Conservation (phyloP, 2,113 vertebrate genomes). For the Butastur rufipennis region DNA sequence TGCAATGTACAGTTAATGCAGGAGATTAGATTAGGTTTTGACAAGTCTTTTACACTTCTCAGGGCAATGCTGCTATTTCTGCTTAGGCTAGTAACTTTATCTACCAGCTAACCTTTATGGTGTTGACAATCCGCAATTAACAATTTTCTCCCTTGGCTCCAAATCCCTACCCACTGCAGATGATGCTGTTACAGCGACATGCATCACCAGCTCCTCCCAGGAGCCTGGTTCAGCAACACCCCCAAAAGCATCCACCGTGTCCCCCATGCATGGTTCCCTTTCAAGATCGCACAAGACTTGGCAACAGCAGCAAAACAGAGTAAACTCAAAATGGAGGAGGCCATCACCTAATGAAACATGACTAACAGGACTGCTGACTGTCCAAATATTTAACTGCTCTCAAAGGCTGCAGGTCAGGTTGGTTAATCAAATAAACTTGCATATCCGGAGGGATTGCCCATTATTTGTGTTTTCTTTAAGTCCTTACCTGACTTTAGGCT, state of each 20-base stretch:
- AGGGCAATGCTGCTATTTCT: background rate
- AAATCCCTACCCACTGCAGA: background rate
- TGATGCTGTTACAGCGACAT: background rate
- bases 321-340: background rate
- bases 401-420: background rate
- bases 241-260: fast-evolving
- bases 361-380: conserved; percentile 25
- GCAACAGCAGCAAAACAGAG: background rate
- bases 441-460: background rate
- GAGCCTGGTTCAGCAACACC: background rate
- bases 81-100: conserved; percentile 1
- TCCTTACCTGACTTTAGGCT: background rate
- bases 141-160: background rate
- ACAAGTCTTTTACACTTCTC: conserved; percentile 32
- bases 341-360: conserved; percentile 22
- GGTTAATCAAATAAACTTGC: conserved; percentile 41
- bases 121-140: background rate
- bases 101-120: background rate
- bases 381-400: conserved; percentile 54
- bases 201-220: background rate
- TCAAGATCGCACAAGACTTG: background rate
- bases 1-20: background rate
- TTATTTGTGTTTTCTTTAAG: conserved; percentile 10
- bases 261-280: background rate
- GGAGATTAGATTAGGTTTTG: conserved; percentile 18